phyloP scores from a whole-genome alignment of 1,140 invertebrate genomes.

The Myzus persicae region DNA sequence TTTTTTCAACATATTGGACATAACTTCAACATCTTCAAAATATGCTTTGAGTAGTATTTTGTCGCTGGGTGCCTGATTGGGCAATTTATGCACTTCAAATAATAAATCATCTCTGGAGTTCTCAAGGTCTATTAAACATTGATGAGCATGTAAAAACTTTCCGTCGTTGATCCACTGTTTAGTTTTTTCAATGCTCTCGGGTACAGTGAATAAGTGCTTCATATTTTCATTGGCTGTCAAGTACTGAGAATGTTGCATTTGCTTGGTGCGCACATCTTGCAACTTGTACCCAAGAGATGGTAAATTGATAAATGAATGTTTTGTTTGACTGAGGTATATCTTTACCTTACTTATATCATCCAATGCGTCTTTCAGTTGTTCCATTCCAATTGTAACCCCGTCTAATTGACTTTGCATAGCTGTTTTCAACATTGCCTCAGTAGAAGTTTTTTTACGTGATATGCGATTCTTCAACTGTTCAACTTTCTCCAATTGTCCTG shows the following conservation, averaged over 20 bases:
- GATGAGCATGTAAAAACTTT: conserved; percentile 85
- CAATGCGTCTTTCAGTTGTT: conserved; percentile 83
- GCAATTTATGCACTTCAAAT: conserved; percentile 92
- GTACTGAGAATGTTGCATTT: conserved; percentile 92
- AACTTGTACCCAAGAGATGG: conserved; percentile 79
- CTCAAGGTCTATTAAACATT: conserved; percentile 92
- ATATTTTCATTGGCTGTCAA: conserved; percentile 97
- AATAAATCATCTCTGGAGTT: conserved; percentile 94
- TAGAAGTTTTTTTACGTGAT: conserved; percentile 86
- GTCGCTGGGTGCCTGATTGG: conserved; percentile 89
- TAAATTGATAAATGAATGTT: conserved; percentile 72
- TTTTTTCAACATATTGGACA: conserved; percentile 90
- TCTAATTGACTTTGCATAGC: conserved; percentile 98
- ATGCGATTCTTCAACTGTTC: conserved; percentile 87
- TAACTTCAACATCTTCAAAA: conserved; percentile 92
- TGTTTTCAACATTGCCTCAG: conserved; percentile 97
- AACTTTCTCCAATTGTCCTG: conserved; percentile 94
- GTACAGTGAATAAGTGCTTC: conserved; percentile 97
- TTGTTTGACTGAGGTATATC: conserved; percentile 71
- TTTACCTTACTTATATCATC: conserved; percentile 82
- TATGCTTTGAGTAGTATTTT: conserved; percentile 92
- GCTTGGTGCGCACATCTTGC: conserved; percentile 88
- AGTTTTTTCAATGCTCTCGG: conserved; percentile 94
- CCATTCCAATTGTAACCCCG: conserved; percentile 92
- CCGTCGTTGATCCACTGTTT: conserved; percentile 94